Evolutionary conservation across 2,113 vertebrate species (phyloP), one percentile per base, ranked within the genome.

Genomic region (Triplophysa tibetana): DNA sequence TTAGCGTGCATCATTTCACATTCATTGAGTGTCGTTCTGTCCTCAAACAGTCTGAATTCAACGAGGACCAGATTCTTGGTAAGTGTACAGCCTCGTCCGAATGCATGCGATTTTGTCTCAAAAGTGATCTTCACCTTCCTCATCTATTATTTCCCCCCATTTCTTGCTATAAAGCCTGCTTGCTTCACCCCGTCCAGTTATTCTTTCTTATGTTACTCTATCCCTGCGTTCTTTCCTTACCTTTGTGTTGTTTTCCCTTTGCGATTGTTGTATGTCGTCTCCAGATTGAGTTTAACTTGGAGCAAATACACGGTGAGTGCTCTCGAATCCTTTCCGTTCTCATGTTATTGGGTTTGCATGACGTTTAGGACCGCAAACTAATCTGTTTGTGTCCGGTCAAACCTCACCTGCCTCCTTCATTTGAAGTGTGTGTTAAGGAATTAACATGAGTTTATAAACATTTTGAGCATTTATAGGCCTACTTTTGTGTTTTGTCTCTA

Each of bases 61-160:
- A 93, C 62, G 96, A 98, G 89, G 96, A 97, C 82, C 96, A 98
- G 88, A 94, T 96, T 33, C 68, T 91, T 21, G 96, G 96, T 98
- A 89, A 93, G 96, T 94, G 56, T 62, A 7, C 33, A 38, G 17
- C 81, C 6, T 84, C 38, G 66, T 80, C 43, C 17, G 52, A 48
- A 60, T 80, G 78, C 75, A 66, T 58, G 68, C 11, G 38, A 14
- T 45, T 80, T 79, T 87, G 84, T 86, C 17, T 70, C 68, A n/a
- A 50, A 38, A 1, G 21, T 65, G 6, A 24, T 23, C 16, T 33
- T n/a, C 17, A 14, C 23, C n/a, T 8, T 12, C 29, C 48, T 4
- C 21, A 3, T 60, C 23, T 84, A 63, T 78, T 70, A 72, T 86
- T 80, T 85, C 82, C 75, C 81, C 68, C 64, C 85, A 79, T 85